A percentile compares a stretch with the other conserved stretches of the same genome.
Conservation (phyloP, 2,797 vertebrate species). For the Meda fulgida region DNA sequence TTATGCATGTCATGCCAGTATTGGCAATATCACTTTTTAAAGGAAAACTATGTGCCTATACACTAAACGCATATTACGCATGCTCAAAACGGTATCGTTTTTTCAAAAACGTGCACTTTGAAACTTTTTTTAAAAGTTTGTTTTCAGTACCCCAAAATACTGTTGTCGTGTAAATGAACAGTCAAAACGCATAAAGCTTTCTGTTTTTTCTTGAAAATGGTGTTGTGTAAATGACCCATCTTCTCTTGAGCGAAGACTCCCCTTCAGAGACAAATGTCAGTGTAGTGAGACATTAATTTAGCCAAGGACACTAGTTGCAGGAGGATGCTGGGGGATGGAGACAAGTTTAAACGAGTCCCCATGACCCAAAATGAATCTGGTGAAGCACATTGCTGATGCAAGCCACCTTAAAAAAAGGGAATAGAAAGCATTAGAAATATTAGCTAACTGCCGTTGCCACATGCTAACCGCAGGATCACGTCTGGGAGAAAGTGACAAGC, state of each 20-base stretch:
- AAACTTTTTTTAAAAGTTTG: background rate
- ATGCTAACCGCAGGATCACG: slow-evolving; percentile 46
- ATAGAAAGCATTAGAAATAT: slow-evolving; percentile 26
- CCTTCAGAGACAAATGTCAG: background rate
- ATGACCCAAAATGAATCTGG: background rate
- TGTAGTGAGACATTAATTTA: background rate
- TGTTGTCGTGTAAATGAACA: background rate
- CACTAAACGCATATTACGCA: background rate
- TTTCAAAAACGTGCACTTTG: no score
- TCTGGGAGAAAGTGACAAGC: background rate
- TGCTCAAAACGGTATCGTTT: background rate
- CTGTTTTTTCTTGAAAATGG: background rate
- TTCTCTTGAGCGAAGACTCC: background rate
- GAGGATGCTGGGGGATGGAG: slow-evolving; percentile 1
- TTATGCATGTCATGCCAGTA: background rate
- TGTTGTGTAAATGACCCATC: background rate
- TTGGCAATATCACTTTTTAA: background rate
- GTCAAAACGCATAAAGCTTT: background rate
- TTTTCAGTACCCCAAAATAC: background rate
- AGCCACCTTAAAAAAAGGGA: slow-evolving; percentile 9
- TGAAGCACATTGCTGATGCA: slow-evolving; percentile 15
- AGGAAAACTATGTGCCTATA: background rate
- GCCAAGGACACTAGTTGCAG: background rate
- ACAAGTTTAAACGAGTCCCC: background rate
- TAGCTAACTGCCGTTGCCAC: slow-evolving; percentile 69